Evolutionary conservation across 2,797 vertebrate species (phyloP), one percentile per base, ranked within the genome.

Genomic region (Pangasius mekongensis): DNA sequence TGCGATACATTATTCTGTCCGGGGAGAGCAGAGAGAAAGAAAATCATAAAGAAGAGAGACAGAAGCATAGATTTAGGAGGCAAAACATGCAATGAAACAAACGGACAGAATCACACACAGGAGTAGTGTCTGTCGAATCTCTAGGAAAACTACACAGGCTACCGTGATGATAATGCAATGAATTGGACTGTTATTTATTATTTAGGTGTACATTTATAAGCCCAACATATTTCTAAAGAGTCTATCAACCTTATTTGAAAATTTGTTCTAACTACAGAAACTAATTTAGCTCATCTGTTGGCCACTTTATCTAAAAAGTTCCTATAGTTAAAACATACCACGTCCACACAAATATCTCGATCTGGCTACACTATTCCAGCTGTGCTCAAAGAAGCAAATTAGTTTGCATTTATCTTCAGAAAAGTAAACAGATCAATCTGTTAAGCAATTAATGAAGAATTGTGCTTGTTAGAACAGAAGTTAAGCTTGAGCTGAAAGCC

Each of bases 1-100:
- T 99, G 96, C 98, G 98, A 98, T 99, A 99, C 98, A 99, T 99
- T 97, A 99, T 97, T 98, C 98, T 99, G 97, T 97, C 98, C 98
- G 96, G 93, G 95, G 97, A 97, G 97, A 97, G 98, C 97, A 97
- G 96, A 97, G 96, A 98, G 96, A 95, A 96, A 95, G 97, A 95
- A 97, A 97, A 95, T 96, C 95, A 95, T 96, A 96, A 98, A 93
- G 95, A 88, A 78, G 52, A 89, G 74, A 95, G 88, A 94, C 91
- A 93, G 91, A 95, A 95, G 89, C 88, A 88, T 89, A 91, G 93
- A 92, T 92, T 96, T 94, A 95, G 94, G 87, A 90, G 87, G 89
- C 76, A 83, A 82, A 58, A 89, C 85, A 92, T 89, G 83, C 89
- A 91, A 81, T 83, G 80, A 94, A 90, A 94, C 76, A 89, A 81